A percentile compares a stretch with the other conserved stretches of the same genome.
phyloP scores from a whole-genome alignment of 2,113 vertebrate genomes.

The Macrotis lagotis region DNA sequence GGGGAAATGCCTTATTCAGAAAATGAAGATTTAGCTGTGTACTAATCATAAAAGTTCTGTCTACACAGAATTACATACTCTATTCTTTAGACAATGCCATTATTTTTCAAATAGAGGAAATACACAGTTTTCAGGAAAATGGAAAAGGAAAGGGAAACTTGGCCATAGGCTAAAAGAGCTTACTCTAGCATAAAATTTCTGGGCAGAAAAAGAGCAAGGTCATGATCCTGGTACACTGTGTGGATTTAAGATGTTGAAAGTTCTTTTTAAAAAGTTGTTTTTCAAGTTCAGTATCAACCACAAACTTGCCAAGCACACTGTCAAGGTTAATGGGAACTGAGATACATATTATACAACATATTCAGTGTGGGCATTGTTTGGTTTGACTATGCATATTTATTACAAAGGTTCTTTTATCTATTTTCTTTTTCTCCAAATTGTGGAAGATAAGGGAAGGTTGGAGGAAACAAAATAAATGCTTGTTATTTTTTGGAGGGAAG shows the following conservation, averaged over 20 bases:
- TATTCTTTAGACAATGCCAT: not conserved
- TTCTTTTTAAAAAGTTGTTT: not conserved
- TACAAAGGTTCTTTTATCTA: not conserved
- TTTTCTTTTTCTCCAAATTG: not conserved
- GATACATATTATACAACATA: not conserved
- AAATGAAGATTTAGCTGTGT: not conserved
- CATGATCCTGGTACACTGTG: not conserved
- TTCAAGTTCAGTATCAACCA: not conserved
- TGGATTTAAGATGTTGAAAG: not conserved
- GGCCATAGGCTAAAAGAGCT: not conserved
- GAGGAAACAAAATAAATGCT: not conserved
- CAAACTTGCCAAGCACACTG: not conserved
- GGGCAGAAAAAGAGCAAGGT: not conserved
- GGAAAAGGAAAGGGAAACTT: not conserved
- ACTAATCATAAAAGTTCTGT: not conserved
- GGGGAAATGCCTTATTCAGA: constrained; percentile 8
- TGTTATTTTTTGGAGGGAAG: not conserved
- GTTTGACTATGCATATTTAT: not conserved
- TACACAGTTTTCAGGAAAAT: not conserved
- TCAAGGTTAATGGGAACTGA: not conserved
- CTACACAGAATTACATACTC: not conserved
- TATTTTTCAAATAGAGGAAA: constrained; percentile 10
- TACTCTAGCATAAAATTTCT: not conserved
- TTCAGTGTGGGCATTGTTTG: not conserved
- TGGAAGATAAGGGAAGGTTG: not conserved